Conservation (phyloP, 2,113 vertebrate species). For the Syngnathoides biaculeatus region DNA sequence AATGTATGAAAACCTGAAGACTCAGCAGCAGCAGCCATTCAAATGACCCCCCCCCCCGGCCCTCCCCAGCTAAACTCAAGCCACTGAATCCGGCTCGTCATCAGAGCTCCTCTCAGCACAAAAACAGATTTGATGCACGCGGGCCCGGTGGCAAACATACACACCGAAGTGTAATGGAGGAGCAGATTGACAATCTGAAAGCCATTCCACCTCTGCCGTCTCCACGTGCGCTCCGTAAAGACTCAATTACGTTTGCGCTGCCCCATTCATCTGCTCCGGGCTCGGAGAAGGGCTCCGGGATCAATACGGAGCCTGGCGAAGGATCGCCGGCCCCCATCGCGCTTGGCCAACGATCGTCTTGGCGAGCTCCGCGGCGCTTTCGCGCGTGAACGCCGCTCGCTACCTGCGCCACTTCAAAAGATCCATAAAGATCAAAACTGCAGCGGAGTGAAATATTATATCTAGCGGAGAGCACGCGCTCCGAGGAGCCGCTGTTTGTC, state of each 20-base stretch:
- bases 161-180: conserved; percentile 11
- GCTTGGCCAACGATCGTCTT: neutral
- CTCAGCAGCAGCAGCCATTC: neutral
- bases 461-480: neutral
- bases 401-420: neutral
- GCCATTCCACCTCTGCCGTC: conserved; percentile 39
- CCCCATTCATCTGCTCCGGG: conserved; percentile 45
- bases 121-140: conserved; percentile 3
- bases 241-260: conserved; percentile 56
- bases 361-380: no score
- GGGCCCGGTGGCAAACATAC: neutral
- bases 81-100: no score
- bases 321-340: conserved; percentile 1
- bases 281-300: conserved; percentile 33
- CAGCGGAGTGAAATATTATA: neutral
- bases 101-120: neutral
- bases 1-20: neutral
- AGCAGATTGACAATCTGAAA: conserved; percentile 28
- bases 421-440: neutral
- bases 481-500: neutral
- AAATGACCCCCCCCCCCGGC: neutral
- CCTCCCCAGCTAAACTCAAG: neutral
- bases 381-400: neutral
- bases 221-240: conserved; percentile 41
- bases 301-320: conserved; percentile 44